A percentile compares a stretch with the other conserved stretches of the same genome.
Evolutionary conservation across 2,797 vertebrate genomes (phyloP).

Genomic region (Heterohyrax brucei): DNA sequence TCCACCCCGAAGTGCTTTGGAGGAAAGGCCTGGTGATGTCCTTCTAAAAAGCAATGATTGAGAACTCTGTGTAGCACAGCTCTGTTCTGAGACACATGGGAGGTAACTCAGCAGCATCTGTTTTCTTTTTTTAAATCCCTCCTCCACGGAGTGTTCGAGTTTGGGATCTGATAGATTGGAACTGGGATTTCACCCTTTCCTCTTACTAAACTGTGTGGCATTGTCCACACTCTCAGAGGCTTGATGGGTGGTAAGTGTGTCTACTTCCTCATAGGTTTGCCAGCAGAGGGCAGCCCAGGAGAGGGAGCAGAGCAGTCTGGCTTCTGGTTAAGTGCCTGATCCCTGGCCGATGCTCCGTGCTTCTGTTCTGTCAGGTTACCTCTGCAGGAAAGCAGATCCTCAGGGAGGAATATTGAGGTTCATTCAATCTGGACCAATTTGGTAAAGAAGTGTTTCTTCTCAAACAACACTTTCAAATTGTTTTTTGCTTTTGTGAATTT

Average conservation of each 20-base stretch:
- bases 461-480: neutral
- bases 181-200: neutral
- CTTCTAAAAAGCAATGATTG: too few relatives aligned
- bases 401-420: neutral
- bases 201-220: neutral
- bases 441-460: neutral
- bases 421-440: neutral
- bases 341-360: too few relatives aligned
- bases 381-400: neutral
- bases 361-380: rapidly evolving
- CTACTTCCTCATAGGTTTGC: too few relatives aligned
- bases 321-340: rapidly evolving
- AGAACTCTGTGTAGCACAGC: too few relatives aligned
- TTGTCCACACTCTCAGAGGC: neutral
- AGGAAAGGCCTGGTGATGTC: too few relatives aligned
- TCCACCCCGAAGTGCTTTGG: too few relatives aligned
- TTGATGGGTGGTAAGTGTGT: rapidly evolving
- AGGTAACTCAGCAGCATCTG: too few relatives aligned
- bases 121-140: too few relatives aligned
- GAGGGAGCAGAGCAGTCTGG: neutral
- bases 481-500: neutral
- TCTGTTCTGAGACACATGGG: too few relatives aligned
- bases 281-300: rapidly evolving
- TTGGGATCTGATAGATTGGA: too few relatives aligned
- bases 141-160: neutral